A percentile compares a stretch with the other conserved stretches of the same genome.
These are phyloP conservation scores for Abrostola triplasia DNA, from an alignment of 2,888 invertebrate species.

Conservation along the genomic window DNA sequence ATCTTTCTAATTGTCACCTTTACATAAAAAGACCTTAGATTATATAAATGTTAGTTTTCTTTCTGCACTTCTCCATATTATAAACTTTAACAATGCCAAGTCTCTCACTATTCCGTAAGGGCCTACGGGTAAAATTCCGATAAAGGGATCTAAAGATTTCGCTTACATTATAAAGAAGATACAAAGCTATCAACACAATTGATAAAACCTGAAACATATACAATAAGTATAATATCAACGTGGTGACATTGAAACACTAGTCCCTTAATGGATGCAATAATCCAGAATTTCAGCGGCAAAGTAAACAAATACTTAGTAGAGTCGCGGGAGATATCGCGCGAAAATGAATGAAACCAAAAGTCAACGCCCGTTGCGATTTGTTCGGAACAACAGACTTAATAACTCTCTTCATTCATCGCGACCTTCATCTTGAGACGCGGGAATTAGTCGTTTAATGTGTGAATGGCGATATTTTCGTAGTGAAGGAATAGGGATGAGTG, in stretches of 20 bases:
- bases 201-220: neutral
- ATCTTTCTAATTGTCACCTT: too few species aligned
- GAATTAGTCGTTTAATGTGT: constrained; percentile 47
- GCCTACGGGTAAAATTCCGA: too few species aligned
- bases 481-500: neutral
- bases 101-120: too few species aligned
- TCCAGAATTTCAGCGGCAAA: constrained; percentile 12
- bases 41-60: too few species aligned
- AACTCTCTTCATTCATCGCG: constrained; percentile 74
- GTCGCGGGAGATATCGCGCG: constrained; percentile 40
- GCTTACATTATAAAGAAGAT: too few species aligned
- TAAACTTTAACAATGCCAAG: too few species aligned
- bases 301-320: constrained; percentile 48
- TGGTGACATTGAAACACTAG: neutral
- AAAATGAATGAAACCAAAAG: constrained; percentile 76
- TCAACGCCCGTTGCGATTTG: constrained; percentile 77
- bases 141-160: too few species aligned
- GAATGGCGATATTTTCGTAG: constrained; percentile 17
- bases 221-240: neutral
- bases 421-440: constrained; percentile 65
- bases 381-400: constrained; percentile 77
- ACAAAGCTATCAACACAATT: too few species aligned
- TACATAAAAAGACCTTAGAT: too few species aligned
- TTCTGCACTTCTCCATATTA: too few species aligned
- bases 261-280: neutral